phyloP scores from a whole-genome alignment of 2,797 vertebrate species.

The Champsocephalus gunnari region DNA sequence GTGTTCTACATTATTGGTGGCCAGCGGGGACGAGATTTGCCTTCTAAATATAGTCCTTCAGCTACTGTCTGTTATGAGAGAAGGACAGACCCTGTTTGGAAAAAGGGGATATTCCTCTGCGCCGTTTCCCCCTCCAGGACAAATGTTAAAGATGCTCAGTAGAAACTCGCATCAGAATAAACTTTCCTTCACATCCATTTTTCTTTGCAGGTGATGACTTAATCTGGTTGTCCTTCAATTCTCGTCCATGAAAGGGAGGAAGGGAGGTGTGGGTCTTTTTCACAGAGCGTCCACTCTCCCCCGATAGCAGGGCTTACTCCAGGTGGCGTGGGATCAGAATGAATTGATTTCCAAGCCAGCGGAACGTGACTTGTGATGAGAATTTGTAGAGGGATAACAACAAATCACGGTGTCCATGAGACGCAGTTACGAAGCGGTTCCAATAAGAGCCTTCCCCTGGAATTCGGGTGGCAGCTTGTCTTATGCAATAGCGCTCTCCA shows the following conservation, averaged over 20 bases:
- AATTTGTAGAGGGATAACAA: constrained; percentile 68
- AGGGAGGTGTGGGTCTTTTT: constrained; percentile 54
- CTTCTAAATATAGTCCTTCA: constrained; percentile 71
- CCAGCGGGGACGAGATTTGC: constrained; percentile 59
- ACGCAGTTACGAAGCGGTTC: constrained; percentile 46
- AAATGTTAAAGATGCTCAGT: constrained; percentile 50
- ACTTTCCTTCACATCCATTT: constrained; percentile 68
- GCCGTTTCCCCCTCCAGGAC: constrained; percentile 49
- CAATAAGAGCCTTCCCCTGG: constrained; percentile 56
- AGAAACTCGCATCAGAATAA: constrained; percentile 69
- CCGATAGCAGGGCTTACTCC: constrained; percentile 71
- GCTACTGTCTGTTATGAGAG: constrained; percentile 61
- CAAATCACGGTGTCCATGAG: constrained; percentile 61
- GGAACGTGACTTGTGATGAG: constrained; percentile 72
- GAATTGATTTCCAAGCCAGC: constrained; percentile 70
- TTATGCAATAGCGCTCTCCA: constrained; percentile 58
- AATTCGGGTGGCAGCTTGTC: constrained; percentile 70
- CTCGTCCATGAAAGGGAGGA: constrained; percentile 52
- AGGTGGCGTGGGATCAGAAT: constrained; percentile 72
- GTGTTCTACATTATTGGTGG: constrained; percentile 68
- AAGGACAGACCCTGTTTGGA: constrained; percentile 58
- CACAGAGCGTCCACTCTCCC: constrained; percentile 53
- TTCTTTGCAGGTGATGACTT: constrained; percentile 66
- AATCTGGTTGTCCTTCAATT: constrained; percentile 72
- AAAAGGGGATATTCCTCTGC: constrained; percentile 73